Conservation (phyloP, 2,888 invertebrate species). For the Cheilosia scutellata region DNA sequence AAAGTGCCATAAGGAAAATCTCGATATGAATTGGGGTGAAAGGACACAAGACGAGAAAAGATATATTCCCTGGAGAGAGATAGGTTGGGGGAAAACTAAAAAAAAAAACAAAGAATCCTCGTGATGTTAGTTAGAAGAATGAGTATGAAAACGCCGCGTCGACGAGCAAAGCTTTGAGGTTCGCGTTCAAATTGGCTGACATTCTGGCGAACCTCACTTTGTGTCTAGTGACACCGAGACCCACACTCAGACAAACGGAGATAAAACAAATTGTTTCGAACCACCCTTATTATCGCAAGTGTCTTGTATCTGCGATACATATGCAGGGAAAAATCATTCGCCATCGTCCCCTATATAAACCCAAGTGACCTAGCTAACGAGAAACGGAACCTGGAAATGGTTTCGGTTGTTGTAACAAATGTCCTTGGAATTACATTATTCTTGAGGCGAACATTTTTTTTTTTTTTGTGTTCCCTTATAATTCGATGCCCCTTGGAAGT, state of each 20-base stretch:
- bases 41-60: conserved; percentile 15
- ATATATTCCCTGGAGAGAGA: conserved; percentile 12
- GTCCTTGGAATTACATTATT: conserved; percentile 40
- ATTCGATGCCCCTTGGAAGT: conserved; percentile 40
- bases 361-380: conserved; percentile 23
- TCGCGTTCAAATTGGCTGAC: conserved; percentile 14
- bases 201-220: conserved; percentile 31
- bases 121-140: not conserved
- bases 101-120: not conserved
- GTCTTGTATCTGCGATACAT: conserved; percentile 30
- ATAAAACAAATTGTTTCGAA: conserved; percentile 45
- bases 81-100: not conserved
- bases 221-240: not conserved
- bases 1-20: conserved; percentile 26
- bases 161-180: conserved; percentile 21
- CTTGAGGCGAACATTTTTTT: conserved; percentile 2
- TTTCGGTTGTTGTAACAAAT: conserved; percentile 15
- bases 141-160: conserved; percentile 11
- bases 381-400: conserved; percentile 24
- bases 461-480: conserved; percentile 7
- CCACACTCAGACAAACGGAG: conserved; percentile 27
- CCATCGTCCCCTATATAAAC: not conserved
- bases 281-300: conserved; percentile 31
- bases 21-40: conserved; percentile 49
- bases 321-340: not conserved